A percentile compares a stretch with the other conserved stretches of the same genome.
Evolutionary conservation across 2,888 invertebrate species (phyloP).

Genomic region (Epiblema foenella): DNA sequence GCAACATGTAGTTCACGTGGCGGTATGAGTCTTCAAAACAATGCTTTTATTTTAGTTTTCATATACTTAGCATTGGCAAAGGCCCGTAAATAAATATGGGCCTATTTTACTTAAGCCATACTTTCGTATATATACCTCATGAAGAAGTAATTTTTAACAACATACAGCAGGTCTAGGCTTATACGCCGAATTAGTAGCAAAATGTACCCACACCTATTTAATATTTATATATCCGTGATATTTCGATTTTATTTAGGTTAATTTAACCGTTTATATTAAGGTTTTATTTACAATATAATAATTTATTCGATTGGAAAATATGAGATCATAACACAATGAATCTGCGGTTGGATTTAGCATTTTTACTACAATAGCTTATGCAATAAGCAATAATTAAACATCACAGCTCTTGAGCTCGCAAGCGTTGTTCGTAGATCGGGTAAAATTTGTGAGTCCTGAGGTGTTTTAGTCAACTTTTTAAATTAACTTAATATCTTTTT

Average conservation of each 20-base stretch:
- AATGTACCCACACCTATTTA: constrained; percentile 18
- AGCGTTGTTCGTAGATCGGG: neutral
- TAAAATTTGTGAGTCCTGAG: neutral
- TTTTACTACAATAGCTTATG: neutral
- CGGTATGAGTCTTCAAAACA: too few relatives aligned
- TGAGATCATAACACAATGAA: neutral
- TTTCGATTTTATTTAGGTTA: constrained; percentile 8
- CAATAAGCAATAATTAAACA: neutral
- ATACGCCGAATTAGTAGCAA: neutral
- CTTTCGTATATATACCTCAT: neutral
- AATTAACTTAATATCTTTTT: constrained; percentile 11
- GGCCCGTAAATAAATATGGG: neutral
- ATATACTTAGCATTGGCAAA: neutral
- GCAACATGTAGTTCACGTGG: too few relatives aligned
- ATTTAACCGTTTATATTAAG: neutral
- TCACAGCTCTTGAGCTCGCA: neutral
- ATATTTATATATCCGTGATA: constrained; percentile 24
- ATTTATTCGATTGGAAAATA: neutral
- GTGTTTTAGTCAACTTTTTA: neutral
- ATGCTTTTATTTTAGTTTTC: neutral
- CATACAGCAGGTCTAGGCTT: neutral
- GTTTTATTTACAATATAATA: neutral
- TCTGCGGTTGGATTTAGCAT: neutral
- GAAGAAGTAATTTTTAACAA: neutral
- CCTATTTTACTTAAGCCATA: neutral